Evolutionary conservation across 2,113 vertebrate species (phyloP), one percentile per base, ranked within the genome.

Genomic region (Myiozetetes cayanensis): DNA sequence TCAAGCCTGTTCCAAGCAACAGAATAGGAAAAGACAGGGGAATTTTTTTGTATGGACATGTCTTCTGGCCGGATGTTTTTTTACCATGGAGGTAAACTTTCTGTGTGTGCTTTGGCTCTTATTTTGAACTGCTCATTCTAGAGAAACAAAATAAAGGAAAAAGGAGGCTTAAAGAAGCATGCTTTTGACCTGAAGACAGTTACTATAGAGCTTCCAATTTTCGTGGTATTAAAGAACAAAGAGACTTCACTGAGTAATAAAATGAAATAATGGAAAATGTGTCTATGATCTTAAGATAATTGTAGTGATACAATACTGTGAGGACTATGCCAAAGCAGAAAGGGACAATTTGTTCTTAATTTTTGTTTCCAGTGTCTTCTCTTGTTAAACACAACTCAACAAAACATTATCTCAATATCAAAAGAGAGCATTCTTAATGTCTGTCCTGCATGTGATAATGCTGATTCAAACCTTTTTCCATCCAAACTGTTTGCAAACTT

Each of bases 251-350:
- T 94, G 55, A 33, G 15, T 77, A 95, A 91, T 93, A 79, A 87
- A 94, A 91, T 87, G 81, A 94, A 94, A 93, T 91, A 88, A 90
- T 94, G 90, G 93, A 96, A 96, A 95, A 85, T 55, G 8, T 70
- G 30, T 83, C 49, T 73, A 43, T 87, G 67, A 87, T 47, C 30
- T 93, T 94, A 82, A 95, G 85, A 53, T 73, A 82, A 75, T 81
- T 56, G 66, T 78, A 81, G n/a, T 82, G 73, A 89, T 95, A 95
- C 18, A 61, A 53, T 89, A 72, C n/a, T 39, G 12, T 59, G 41
- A 76, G 12, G 31, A 41, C 58, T 66, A 13, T 73, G 62, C 81
- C 66, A 79, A 82, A 46, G 46, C 25, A 91, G n/a, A 85, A 79
- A 79, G 41, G 21, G 53, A 73, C 2, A 1, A 35, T 76, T 87